Conservation (phyloP, 2,888 invertebrate species). For the Morpho deidamia region DNA sequence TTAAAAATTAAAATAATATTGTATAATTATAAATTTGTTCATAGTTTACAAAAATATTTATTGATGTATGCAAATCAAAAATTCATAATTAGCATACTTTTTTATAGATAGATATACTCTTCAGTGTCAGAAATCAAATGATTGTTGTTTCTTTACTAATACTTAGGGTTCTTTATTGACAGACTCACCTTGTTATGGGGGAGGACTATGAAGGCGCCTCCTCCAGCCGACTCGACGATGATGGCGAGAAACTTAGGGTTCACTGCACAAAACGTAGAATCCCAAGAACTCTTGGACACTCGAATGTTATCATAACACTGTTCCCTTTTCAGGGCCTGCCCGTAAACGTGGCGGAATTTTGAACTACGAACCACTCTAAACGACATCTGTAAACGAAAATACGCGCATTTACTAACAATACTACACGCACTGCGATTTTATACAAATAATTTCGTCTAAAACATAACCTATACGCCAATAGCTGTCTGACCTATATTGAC, state of each 20-base stretch:
- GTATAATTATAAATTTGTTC: no score
- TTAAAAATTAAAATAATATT: no score
- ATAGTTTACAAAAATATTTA: no score
- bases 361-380: conserved; percentile 98
- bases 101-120: no score
- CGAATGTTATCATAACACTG: conserved; percentile 98
- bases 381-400: conserved; percentile 86
- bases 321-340: conserved; percentile 94
- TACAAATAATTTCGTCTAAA: conserved; percentile 55
- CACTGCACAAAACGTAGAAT: conserved; percentile 98
- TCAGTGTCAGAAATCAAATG: no score
- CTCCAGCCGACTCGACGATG: conserved; percentile 97
- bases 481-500: conserved; percentile 73
- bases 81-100: no score
- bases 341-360: conserved; percentile 98
- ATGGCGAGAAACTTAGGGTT: conserved; percentile 98
- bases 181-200: conserved; percentile 91
- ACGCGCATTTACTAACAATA: conserved; percentile 53
- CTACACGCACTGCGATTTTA: conserved; percentile 47
- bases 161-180: not conserved
- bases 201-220: conserved; percentile 96
- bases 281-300: conserved; percentile 98
- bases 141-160: not conserved
- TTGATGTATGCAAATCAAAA: no score
- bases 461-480: conserved; percentile 68